Evolutionary conservation across 2,113 vertebrate species (phyloP).

Genomic region (Onychostoma macrolepis): DNA sequence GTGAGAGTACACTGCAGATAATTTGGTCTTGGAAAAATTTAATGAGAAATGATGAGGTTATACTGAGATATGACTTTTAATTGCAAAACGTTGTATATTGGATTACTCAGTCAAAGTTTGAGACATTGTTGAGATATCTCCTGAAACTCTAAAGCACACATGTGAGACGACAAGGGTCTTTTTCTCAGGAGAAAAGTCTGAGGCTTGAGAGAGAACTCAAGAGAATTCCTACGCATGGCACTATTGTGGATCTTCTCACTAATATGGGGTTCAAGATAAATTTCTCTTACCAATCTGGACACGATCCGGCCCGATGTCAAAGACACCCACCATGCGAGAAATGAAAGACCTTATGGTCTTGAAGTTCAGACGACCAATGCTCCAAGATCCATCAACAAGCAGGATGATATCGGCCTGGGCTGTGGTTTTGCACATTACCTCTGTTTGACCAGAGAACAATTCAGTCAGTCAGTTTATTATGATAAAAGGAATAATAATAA

Average conservation of each 20-base stretch:
- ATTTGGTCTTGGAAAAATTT: not conserved
- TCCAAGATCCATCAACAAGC: conserved; percentile 98
- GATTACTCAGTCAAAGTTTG: not conserved
- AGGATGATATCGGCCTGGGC: conserved; percentile 95
- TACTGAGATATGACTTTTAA: not conserved
- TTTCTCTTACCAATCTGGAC: conserved; percentile 91
- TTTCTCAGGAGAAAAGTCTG: not conserved
- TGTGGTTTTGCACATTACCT: conserved; percentile 86
- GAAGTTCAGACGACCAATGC: conserved; percentile 95
- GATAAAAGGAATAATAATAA: not conserved
- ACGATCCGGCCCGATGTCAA: conserved; percentile 91
- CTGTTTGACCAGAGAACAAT: conserved; percentile 73
- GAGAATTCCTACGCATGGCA: not conserved
- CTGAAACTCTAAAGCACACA: not conserved
- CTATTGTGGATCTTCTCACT: not conserved
- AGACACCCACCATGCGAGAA: conserved; percentile 89
- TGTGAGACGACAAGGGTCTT: not conserved
- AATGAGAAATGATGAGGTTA: not conserved
- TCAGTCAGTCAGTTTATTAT: conserved; percentile 40
- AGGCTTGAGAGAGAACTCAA: not conserved
- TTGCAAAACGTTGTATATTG: not conserved
- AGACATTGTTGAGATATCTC: not conserved
- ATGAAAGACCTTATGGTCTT: conserved; percentile 93
- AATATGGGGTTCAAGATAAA: not conserved
- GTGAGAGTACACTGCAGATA: not conserved